phyloP scores from a whole-genome alignment of 2,797 vertebrate genomes.

The Austrolebias charrua region DNA sequence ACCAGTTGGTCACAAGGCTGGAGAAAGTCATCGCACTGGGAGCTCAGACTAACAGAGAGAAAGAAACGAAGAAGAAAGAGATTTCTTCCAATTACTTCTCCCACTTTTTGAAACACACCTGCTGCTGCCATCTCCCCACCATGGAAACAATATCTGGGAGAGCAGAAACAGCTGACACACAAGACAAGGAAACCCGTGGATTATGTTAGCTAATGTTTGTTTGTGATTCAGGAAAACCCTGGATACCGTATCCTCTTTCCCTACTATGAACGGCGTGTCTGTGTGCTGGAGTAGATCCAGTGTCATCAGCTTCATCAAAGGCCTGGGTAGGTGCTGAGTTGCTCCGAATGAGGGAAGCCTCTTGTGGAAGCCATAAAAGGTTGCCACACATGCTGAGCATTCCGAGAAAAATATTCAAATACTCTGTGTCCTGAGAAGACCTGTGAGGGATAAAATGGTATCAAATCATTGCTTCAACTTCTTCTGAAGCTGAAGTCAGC shows the following conservation, averaged over 20 bases:
- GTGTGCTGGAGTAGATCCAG: slow-evolving; percentile 94
- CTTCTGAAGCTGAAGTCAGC: background rate
- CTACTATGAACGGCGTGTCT: slow-evolving; percentile 88
- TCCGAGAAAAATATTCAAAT: slow-evolving; percentile 30
- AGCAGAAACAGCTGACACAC: slow-evolving; percentile 47
- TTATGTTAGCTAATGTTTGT: slow-evolving; percentile 46
- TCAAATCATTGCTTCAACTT: slow-evolving; percentile 1
- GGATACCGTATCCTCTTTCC: slow-evolving; percentile 66
- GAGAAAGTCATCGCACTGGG: slow-evolving; percentile 59
- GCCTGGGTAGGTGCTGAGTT: slow-evolving; percentile 82
- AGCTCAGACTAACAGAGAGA: slow-evolving; percentile 27
- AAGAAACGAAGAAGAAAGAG: background rate
- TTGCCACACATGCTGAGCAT: slow-evolving; percentile 44
- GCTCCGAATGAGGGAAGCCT: slow-evolving; percentile 32
- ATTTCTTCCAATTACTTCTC: slow-evolving; percentile 51
- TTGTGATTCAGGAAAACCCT: slow-evolving; percentile 51
- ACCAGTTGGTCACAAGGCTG: slow-evolving; percentile 77
- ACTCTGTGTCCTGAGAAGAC: slow-evolving; percentile 33
- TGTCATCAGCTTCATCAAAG: slow-evolving; percentile 93
- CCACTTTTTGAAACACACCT: slow-evolving; percentile 58
- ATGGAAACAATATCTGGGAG: slow-evolving; percentile 65
- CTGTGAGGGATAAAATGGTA: slow-evolving; percentile 8
- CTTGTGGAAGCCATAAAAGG: slow-evolving; percentile 36
- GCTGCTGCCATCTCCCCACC: slow-evolving; percentile 35
- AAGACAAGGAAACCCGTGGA: slow-evolving; percentile 55